Evolutionary conservation across 2,888 invertebrate species (phyloP), one percentile per base, ranked within the genome.

Genomic region (Lithosia quadra): DNA sequence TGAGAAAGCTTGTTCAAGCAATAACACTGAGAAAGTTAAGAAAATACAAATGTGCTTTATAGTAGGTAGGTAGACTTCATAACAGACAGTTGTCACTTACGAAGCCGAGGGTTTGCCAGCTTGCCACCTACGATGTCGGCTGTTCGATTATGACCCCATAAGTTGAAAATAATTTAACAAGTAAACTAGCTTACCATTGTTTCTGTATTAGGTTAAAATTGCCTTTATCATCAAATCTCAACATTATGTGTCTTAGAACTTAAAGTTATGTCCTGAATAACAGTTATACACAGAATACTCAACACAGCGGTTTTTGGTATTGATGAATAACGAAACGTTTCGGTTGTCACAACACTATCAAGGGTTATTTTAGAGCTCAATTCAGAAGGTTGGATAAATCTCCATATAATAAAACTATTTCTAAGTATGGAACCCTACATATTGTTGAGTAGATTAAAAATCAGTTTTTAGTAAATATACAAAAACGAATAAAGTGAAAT

Each of bases 141-240:
- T 83, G 77, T 82, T 81, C 83, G 81, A 87, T 88, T 88, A 87
- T 84, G 84, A 79, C 90, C 90, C 84, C 90, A 90, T 89, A 91
- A 88, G 91, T 86, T 84, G 81, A 86, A 89, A 86, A 91, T 90
- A 79, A 79, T 77, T 73, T 77, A 77, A 78, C 77, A 74, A 76
- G 76, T 75, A 80, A 80, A 84, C 81, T 83, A 80, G 79, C 78
- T 60, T 62, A 59, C 80, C 80, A 86, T 89, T 88, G 86, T 86
- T 82, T 86, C 69, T 83, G 74, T 80, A 79, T 80, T 82, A 82
- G 81, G 78, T 80, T 78, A 59, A 74, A 77, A 78, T 88, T 87
- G 85, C 84, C 84, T 86, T 86, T 59, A 66, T 18, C 61, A 36
- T 36, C 18, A 43, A 39, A 56, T 67, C 67, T 62, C 67, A 84